Percentiles rank a stretch among this genome's conserved stretches.
Evolutionary conservation across 2,888 invertebrate species (phyloP).

Genomic region (Diabrotica balteata): DNA sequence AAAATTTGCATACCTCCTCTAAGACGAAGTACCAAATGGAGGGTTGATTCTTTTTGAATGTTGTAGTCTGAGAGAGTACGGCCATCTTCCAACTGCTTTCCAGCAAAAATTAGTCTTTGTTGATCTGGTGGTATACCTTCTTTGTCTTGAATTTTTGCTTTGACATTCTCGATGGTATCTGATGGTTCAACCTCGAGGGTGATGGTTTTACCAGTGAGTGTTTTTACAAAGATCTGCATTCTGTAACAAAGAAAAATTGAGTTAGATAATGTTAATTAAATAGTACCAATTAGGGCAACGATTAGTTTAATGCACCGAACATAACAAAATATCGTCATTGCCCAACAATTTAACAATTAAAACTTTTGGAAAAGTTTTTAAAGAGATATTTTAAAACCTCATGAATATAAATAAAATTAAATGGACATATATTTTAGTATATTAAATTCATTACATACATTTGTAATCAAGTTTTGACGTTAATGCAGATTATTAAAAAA

Average conservation of each 20-base stretch:
- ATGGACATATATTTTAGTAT: too few relatives aligned
- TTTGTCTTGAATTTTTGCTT: conserved; percentile 67
- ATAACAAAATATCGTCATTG: too few relatives aligned
- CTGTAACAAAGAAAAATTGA: conserved; percentile 79
- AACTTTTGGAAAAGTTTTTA: too few relatives aligned
- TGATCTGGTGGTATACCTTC: conserved; percentile 68
- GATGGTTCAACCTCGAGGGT: conserved; percentile 69
- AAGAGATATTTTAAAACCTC: too few relatives aligned
- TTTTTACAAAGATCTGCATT: conserved; percentile 67
- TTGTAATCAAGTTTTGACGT: too few relatives aligned
- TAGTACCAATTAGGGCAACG: too few relatives aligned
- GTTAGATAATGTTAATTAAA: too few relatives aligned
- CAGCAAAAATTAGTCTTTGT: conserved; percentile 70
- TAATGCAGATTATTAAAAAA: conserved; percentile 3
- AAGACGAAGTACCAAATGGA: conserved; percentile 67
- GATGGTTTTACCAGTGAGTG: conserved; percentile 66
- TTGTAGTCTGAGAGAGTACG: conserved; percentile 72
- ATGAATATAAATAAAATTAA: too few relatives aligned
- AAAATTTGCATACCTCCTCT: conserved; percentile 70
- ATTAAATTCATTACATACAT: too few relatives aligned
- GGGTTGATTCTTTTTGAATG: conserved; percentile 70
- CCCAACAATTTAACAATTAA: too few relatives aligned
- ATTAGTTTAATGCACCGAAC: too few relatives aligned
- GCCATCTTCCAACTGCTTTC: conserved; percentile 75
- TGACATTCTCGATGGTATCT: conserved; percentile 71